Base-by-base conservation (phyloP, 2,797 vertebrate species). In the Vireo griseus region DNA sequence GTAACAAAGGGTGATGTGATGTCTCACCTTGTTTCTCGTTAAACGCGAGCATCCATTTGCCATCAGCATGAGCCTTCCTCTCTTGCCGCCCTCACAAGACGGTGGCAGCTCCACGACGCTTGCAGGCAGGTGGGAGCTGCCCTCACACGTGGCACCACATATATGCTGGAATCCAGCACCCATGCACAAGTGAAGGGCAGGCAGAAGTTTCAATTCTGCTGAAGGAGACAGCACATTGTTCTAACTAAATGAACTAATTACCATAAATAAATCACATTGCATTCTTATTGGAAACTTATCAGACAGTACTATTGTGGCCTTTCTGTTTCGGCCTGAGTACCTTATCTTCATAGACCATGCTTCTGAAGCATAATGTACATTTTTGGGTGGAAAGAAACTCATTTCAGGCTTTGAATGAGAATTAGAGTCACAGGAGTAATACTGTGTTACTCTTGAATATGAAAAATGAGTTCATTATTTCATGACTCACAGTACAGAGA, bases 161-260 rank as follows among this genome's bases (percentile, higher is more conserved):
- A 4, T 2, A 5, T 2, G 2, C n/a, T 52, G 45, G n/a, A 55
- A 11, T 2, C 8, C 22, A 40, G 14, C 2, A 5, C 10, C 33
- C 37, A 6, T 9, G 19, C 16, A 17, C 4, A n/a, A 51, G 8
- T 24, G 28, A 94, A 87, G 65, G 35, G 18, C 25, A 85, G 19
- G 2, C 2, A 1, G 14, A 80, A 57, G 25, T 67, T 9, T 90
- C 9, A 25, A 55, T 91, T 75, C 42, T 79, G 9, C 51, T 88
- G 39, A 35, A 91, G 15, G 24, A 55, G 65, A 62, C 9, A 76
- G 29, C 5, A 31, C 42, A 77, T 77, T 93, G 72, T 88, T 95
- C 52, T 88, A 83, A 62, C 28, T 80, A 92, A 85, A 89, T 91
- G 29, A 92, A 51, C 63, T 87, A 90, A 92, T 94, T 92, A 85